These are phyloP conservation scores for Rhodophaea formosa DNA, from an alignment of 2,888 invertebrate genomes.

Conservation along the genomic window DNA sequence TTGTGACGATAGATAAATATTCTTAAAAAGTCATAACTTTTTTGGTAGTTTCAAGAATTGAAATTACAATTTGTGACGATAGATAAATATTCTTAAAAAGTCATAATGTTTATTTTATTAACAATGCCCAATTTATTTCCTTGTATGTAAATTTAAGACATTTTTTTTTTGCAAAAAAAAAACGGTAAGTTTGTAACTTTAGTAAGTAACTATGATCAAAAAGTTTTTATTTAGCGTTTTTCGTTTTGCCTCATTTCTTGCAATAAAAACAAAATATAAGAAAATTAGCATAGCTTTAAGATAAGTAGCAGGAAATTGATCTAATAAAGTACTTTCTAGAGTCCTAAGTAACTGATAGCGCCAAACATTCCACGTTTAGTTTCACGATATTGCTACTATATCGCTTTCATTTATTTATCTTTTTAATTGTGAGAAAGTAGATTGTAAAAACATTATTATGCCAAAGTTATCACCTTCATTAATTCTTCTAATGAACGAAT, in stretches of 20 bases:
- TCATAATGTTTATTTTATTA: no score
- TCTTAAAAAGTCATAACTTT: neutral
- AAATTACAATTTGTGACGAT: no score
- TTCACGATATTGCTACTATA: neutral
- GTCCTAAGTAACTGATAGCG: neutral
- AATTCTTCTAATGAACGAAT: neutral
- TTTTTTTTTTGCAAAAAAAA: no score
- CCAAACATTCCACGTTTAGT: neutral
- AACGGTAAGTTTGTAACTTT: no score
- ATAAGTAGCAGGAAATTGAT: neutral
- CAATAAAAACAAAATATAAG: neutral
- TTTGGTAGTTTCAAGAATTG: no score
- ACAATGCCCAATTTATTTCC: no score
- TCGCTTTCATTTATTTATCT: neutral
- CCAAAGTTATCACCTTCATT: neutral
- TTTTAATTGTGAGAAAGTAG: conserved; percentile 4
- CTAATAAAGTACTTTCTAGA: neutral
- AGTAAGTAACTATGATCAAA: no score
- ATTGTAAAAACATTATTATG: neutral
- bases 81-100: no score
- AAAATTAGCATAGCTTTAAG: neutral
- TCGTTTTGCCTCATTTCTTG: no score
- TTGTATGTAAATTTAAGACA: no score
- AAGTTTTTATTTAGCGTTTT: no score
- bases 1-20: no score